These are phyloP conservation scores for Onthophagus sagittarius DNA, from an alignment of 2,888 invertebrate genomes.

Conservation along the genomic window DNA sequence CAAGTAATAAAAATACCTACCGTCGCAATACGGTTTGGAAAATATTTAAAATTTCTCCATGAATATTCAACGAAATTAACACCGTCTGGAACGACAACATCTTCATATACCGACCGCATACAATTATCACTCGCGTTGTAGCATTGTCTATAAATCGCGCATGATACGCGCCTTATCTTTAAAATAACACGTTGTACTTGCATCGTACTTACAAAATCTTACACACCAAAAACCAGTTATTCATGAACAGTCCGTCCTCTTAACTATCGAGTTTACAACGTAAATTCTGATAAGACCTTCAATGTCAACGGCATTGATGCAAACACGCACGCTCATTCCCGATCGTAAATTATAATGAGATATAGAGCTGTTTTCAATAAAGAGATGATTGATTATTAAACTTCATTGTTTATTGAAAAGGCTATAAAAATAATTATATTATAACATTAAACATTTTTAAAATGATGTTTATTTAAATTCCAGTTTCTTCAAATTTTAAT, in stretches of 20 bases:
- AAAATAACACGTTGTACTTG: neutral
- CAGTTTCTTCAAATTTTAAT: conserved; percentile 5
- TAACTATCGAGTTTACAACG: neutral
- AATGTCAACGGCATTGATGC: neutral
- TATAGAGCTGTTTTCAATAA: too few species aligned
- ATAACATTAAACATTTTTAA: neutral
- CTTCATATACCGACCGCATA: conserved; percentile 49
- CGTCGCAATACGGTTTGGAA: conserved; percentile 51
- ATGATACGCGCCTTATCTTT: neutral
- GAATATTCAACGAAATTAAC: conserved; percentile 56
- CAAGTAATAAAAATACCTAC: conserved; percentile 8
- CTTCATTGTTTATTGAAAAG: neutral
- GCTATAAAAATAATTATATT: conserved; percentile 1
- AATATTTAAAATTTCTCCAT: conserved; percentile 52
- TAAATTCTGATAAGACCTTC: neutral
- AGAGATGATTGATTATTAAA: neutral
- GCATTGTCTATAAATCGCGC: neutral
- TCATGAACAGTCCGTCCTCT: neutral
- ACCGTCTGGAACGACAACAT: conserved; percentile 51
- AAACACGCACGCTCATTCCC: neutral
- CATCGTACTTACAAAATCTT: neutral
- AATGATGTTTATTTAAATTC: neutral
- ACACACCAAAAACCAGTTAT: neutral
- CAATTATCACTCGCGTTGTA: conserved; percentile 21
- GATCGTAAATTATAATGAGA: too few species aligned